Evolutionary conservation across 2,113 vertebrate species (phyloP).

Genomic region (Charadrius vociferus): DNA sequence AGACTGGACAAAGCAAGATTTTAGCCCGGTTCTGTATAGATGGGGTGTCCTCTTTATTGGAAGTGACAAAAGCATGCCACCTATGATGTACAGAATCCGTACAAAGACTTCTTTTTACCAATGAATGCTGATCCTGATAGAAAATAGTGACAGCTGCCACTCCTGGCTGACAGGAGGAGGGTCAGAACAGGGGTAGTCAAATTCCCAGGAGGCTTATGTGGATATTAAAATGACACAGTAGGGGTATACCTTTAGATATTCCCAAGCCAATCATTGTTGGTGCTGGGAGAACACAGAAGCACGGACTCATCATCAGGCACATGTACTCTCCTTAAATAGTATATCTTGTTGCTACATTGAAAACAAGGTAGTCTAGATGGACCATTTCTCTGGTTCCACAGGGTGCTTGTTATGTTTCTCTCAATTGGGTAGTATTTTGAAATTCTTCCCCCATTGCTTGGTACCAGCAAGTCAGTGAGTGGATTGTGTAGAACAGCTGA

Average conservation of each 20-base stretch:
- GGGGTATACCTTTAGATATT: background rate
- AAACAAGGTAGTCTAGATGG: background rate
- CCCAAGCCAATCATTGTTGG: background rate
- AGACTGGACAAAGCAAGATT: background rate
- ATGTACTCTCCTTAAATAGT: background rate
- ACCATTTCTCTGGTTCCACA: background rate
- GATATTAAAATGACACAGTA: background rate
- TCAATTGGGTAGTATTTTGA: background rate
- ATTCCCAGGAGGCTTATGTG: background rate
- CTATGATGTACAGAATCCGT: background rate
- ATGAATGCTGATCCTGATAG: background rate
- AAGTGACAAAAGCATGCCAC: background rate
- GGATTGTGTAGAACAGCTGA: background rate
- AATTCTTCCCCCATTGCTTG: background rate
- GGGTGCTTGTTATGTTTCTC: background rate
- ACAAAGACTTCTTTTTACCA: background rate
- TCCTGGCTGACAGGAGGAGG: background rate
- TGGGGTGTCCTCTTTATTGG: background rate
- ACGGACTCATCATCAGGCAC: background rate
- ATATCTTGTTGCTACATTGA: background rate
- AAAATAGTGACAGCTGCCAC: background rate
- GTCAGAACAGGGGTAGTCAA: background rate
- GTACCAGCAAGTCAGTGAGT: background rate
- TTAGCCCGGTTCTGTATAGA: background rate
- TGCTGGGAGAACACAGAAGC: background rate